Conservation (phyloP, 2,888 invertebrate genomes). For the Netelia virgata region DNA sequence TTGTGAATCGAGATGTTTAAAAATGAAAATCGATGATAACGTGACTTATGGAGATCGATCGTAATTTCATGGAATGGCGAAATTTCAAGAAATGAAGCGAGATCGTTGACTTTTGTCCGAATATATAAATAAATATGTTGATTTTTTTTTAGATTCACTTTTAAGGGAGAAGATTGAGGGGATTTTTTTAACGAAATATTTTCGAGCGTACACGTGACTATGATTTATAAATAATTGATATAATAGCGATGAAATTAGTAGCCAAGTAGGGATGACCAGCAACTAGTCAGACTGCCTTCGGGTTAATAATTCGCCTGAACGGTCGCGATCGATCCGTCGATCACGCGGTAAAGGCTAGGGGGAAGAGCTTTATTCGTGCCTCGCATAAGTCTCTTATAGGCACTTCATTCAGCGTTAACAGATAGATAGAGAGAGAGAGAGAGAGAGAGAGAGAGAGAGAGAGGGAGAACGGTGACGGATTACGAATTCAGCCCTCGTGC, state of each 20-base stretch:
- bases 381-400: constrained; percentile 44
- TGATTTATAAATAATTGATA: background rate
- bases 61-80: too few relatives aligned
- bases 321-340: constrained; percentile 58
- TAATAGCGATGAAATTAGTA: background rate
- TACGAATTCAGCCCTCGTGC: constrained; percentile 19
- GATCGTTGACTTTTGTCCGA: too few relatives aligned
- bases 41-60: too few relatives aligned
- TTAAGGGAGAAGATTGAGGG: background rate
- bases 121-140: too few relatives aligned
- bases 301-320: constrained; percentile 57
- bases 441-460: constrained; percentile 3
- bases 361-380: constrained; percentile 29
- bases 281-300: constrained; percentile 40
- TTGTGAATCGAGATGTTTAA: too few relatives aligned
- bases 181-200: background rate
- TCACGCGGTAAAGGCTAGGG: constrained; percentile 33
- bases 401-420: constrained; percentile 51
- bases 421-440: constrained; percentile 2
- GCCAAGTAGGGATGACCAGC: constrained; percentile 40
- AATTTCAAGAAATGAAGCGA: too few relatives aligned
- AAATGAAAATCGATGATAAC: too few relatives aligned
- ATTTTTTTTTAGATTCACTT: too few relatives aligned
- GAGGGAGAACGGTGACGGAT: background rate
- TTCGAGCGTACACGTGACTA: background rate